A percentile compares a stretch with the other conserved stretches of the same genome.
phyloP scores from a whole-genome alignment of 2,113 vertebrate genomes.

The Steatornis caripensis region DNA sequence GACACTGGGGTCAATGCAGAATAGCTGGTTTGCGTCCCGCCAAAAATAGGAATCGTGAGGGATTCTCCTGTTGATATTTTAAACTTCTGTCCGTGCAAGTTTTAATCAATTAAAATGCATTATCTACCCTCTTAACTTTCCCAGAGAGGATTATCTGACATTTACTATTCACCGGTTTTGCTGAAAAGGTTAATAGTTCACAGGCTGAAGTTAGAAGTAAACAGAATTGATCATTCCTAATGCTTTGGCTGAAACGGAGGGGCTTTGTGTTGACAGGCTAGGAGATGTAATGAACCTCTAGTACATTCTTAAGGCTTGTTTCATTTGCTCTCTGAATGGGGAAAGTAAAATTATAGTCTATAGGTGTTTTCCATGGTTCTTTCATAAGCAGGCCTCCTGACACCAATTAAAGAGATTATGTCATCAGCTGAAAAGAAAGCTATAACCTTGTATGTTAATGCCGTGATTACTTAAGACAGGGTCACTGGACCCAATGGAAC shows the following conservation, averaged over 20 bases:
- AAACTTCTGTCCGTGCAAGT: slow-evolving; percentile 26
- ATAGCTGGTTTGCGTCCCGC: slow-evolving; percentile 3
- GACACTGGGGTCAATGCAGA: not conserved
- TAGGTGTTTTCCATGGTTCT: slow-evolving; percentile 85
- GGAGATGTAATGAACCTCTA: slow-evolving; percentile 81
- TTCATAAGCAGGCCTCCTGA: slow-evolving; percentile 86
- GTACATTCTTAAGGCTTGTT: slow-evolving; percentile 79
- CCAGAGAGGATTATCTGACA: slow-evolving; percentile 75
- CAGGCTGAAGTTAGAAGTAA: slow-evolving; percentile 70
- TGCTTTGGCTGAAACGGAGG: slow-evolving; percentile 74
- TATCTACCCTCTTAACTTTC: slow-evolving; percentile 69
- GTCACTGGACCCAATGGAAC: slow-evolving; percentile 80
- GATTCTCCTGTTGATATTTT: slow-evolving; percentile 37
- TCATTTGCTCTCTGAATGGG: slow-evolving; percentile 81
- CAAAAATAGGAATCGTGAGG: not conserved
- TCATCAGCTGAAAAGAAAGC: slow-evolving; percentile 88
- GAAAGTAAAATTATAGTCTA: slow-evolving; percentile 83
- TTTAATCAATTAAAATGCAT: slow-evolving; percentile 74
- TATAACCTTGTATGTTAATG: slow-evolving; percentile 77
- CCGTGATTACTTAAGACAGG: slow-evolving; percentile 87
- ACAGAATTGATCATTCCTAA: slow-evolving; percentile 75
- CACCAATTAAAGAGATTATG: slow-evolving; percentile 99
- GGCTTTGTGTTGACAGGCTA: slow-evolving; percentile 80
- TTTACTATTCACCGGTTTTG: slow-evolving; percentile 75
- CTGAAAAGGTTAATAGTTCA: slow-evolving; percentile 83